Base-by-base conservation (phyloP, 2,797 vertebrate genomes). In the Sebastes alutus region DNA sequence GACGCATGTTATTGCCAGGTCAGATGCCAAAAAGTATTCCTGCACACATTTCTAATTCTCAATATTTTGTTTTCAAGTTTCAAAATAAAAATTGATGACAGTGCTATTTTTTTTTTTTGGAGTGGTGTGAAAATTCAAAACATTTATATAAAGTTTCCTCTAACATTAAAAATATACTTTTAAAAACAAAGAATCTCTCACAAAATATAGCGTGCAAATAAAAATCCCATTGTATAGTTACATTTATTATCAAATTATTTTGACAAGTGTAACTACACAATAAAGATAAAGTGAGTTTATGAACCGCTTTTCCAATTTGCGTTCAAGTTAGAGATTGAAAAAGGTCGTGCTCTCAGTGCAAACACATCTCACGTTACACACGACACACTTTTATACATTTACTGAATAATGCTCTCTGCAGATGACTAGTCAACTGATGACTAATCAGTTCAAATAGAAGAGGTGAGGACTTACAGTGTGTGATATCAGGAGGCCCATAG, bases 401-500 rank as follows among this genome's bases (percentile, higher is more conserved):
- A 42, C 7, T 55, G 30, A 46, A 38, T 0, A 2, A 65, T 42
- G 16, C 10, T 22, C 76, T 38, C 35, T 38, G 20, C 16, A 56
- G 2, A 32, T 16, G 25, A 68, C 3, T 8, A 25, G 12, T n/a
- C 9, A 29, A 20, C 42, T 32, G 7, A 20, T 4, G 22, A 56
- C 32, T 46, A 1, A 62, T 52, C 25, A n/a, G 10, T 1, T 64
- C 1, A 55, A 70, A 55, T 1, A 60, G 3, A 78, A 80, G 30
- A 83, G 64, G 4, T 9, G 38, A 69, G 52, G 60, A 98, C 98
- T 98, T 95, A 99, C 98, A 96, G 92, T 98, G 97, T 81, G 97
- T 98, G 95, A 99, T 97, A 94, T 99, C 97, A 92, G 98, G 97
- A 88, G 97, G 97, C 81, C 98, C 98, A 94, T 98, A 99, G 83